Base-by-base conservation (phyloP, 2,113 vertebrate genomes). In the Osmerus mordax region DNA sequence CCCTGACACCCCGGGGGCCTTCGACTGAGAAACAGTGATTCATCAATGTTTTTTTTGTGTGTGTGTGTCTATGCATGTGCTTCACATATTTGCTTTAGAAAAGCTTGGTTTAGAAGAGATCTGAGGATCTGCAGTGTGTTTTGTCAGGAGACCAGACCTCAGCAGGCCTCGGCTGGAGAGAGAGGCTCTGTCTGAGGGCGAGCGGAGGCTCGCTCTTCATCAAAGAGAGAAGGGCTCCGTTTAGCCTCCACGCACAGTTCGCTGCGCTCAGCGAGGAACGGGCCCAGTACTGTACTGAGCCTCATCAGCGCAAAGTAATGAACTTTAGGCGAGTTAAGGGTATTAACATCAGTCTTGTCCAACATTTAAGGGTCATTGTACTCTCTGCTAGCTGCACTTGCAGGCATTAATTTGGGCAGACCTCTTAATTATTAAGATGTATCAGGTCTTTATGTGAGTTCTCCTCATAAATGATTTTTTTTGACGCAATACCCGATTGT, bases 231-330 rank as follows among this genome's bases (percentile, higher is more conserved):
- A 75, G 23, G 64, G 19, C 32, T 80, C 56, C 61, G 70, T 78
- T 71, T 56, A 76, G 69, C 75, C 77, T 72, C 79, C 58, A 29
- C 60, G 64, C 71, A 63, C 72, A 70, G 69, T 68, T 71, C 61
- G 69, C 67, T 60, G 61, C 61, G 2, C 80, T 72, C 75, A 70
- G 59, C 32, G 70, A 81, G 72, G 66, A 78, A 59, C 16, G 19
- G 18, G 28, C 76, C 77, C 73, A 69, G 79, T 70, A 74, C 53
- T 19, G 70, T 69, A 74, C 53, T 19, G 70, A 80, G 73, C 71
- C 79, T 76, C 73, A 72, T 85, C 76, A 81, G 68, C 8, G 0
- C 75, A 82, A 83, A 67, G 70, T 78, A 78, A 84, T 79, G 71
- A 81, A 82, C 70, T 79, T 53, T 3, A 16, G 74, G 68, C 54